phyloP scores from a whole-genome alignment of 2,113 vertebrate species.

The Trichomycterus rosablanca region DNA sequence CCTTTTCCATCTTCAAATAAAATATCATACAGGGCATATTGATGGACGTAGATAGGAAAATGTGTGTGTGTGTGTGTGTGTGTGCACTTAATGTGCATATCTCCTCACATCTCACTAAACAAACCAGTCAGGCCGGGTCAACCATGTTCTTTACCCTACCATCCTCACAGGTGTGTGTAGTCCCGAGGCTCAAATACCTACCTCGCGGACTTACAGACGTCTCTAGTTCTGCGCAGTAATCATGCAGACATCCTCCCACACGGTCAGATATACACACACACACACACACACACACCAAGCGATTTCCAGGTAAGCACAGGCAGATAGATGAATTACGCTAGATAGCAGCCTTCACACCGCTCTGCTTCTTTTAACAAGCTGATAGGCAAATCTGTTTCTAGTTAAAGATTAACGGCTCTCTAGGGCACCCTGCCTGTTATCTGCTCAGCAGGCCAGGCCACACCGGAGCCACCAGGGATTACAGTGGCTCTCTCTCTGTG shows the following conservation, averaged over 20 bases:
- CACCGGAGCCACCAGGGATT: conserved; percentile 67
- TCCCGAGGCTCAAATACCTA: conserved; percentile 10
- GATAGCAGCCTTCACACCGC: conserved; percentile 47
- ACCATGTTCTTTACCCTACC: conserved; percentile 2
- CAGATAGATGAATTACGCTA: conserved; percentile 57
- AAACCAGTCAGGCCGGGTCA: conserved; percentile 31
- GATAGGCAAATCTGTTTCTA: conserved; percentile 74
- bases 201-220: not conserved
- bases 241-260: not conserved
- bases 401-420: conserved; percentile 71
- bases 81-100: not conserved
- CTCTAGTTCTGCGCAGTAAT: not conserved
- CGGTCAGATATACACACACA: not conserved
- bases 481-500: conserved; percentile 35
- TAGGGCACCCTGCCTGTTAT: conserved; percentile 64
- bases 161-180: conserved; percentile 1
- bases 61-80: not conserved
- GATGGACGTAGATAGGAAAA: not conserved
- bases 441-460: conserved; percentile 58
- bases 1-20: not conserved
- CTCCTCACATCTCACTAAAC: conserved; percentile 18
- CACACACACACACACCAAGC: not conserved
- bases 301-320: conserved; percentile 39
- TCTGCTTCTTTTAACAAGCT: conserved; percentile 70
- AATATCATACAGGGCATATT: not conserved